These are phyloP conservation scores for Campoletis raptor DNA, from an alignment of 2,888 invertebrate species.

Conservation along the genomic window DNA sequence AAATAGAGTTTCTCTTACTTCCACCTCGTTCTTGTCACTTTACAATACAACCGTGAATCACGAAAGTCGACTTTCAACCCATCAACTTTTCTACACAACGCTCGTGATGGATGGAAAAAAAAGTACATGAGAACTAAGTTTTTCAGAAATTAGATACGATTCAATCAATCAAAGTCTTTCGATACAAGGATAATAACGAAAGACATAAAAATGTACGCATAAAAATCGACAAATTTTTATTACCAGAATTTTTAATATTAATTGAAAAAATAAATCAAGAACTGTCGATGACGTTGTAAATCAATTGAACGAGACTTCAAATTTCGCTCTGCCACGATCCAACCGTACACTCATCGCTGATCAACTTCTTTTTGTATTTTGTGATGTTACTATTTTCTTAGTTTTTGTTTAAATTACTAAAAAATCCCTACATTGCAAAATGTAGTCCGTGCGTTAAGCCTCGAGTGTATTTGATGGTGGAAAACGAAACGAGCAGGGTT, in stretches of 20 bases:
- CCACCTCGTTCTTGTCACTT: background rate
- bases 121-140: background rate
- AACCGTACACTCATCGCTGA: no score
- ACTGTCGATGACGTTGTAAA: no score
- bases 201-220: no score
- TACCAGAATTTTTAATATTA: no score
- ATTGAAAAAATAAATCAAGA: no score
- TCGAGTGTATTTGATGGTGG: slow-evolving; percentile 24
- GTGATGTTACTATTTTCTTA: background rate
- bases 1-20: slow-evolving; percentile 14
- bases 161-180: background rate
- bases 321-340: no score
- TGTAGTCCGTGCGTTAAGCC: slow-evolving; percentile 38
- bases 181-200: no score
- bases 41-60: slow-evolving; percentile 29
- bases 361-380: background rate
- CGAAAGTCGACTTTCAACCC: slow-evolving; percentile 51
- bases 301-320: no score
- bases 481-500: slow-evolving; percentile 16
- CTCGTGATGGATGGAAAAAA: background rate
- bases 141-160: background rate
- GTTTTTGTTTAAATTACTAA: background rate
- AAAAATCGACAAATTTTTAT: no score
- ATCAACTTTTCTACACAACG: slow-evolving; percentile 16
- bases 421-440: background rate